A percentile compares a stretch with the other conserved stretches of the same genome.
phyloP scores from a whole-genome alignment of 2,797 vertebrate species.

The Myripristis jacobus region DNA sequence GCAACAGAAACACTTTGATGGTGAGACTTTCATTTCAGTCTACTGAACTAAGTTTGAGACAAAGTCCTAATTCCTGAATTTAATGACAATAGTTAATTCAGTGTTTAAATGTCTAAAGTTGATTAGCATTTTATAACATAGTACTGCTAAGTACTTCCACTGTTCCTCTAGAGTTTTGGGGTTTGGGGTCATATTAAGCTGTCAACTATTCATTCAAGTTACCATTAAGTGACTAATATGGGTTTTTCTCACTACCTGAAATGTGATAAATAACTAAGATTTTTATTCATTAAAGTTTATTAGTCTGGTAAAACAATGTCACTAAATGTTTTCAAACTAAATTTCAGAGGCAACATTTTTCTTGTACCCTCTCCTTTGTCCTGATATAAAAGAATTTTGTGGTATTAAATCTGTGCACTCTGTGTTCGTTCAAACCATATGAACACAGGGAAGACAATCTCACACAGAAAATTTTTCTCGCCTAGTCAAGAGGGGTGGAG shows the following conservation, averaged over 20 bases:
- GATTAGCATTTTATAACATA: background rate
- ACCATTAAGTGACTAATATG: background rate
- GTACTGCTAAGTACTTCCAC: background rate
- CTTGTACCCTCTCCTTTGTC: background rate
- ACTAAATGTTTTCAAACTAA: background rate
- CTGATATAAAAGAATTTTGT: background rate
- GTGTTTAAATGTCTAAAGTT: background rate
- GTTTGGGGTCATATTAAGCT: slow-evolving; percentile 1
- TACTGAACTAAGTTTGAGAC: slow-evolving; percentile 10
- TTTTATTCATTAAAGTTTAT: slow-evolving; percentile 11
- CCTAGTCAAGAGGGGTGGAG: slow-evolving; percentile 21
- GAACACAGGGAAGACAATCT: slow-evolving; percentile 15
- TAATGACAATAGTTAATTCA: background rate
- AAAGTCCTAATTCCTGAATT: slow-evolving; percentile 10
- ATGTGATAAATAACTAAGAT: background rate
- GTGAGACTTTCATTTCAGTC: slow-evolving; percentile 37
- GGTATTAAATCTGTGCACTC: background rate
- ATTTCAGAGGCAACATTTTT: background rate
- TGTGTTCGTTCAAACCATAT: background rate
- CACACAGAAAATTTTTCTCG: slow-evolving; percentile 23
- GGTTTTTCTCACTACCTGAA: background rate
- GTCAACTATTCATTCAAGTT: background rate
- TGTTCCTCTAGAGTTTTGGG: background rate
- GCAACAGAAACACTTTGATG: slow-evolving; percentile 58
- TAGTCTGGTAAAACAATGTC: background rate